Conservation (phyloP, 23 tunicate genomes). For the Phallusia fumigata region DNA sequence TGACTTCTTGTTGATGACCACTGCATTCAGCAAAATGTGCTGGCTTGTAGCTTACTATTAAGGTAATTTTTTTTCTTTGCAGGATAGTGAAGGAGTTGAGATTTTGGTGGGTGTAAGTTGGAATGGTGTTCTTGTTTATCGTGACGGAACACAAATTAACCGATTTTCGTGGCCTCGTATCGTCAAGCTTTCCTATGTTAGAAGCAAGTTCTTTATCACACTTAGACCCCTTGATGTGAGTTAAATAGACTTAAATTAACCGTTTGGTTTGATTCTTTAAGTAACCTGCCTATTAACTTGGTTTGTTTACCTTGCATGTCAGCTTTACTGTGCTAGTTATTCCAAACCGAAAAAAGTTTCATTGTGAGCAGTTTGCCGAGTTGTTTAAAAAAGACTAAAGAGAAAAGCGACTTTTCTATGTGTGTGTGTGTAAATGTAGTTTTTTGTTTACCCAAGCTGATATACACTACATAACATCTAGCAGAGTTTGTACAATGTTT, state of each 20-base stretch:
- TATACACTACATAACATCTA: too few species aligned
- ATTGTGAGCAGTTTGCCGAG: too few species aligned
- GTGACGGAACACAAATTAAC: conserved; percentile 61
- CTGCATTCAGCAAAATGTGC: too few species aligned
- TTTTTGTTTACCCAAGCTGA: too few species aligned
- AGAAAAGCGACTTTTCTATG: too few species aligned
- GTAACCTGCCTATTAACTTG: not conserved
- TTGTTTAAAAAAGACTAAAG: too few species aligned
- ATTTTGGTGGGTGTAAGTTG: conserved; percentile 75
- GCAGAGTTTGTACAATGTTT: too few species aligned
- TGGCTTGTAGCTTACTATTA: too few species aligned
- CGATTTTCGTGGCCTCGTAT: conserved; percentile 90
- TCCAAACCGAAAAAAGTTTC: too few species aligned
- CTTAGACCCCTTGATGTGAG: conserved; percentile 82
- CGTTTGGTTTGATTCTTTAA: not conserved
- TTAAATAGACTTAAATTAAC: not conserved
- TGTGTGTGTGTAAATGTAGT: too few species aligned
- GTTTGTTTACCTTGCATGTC: not conserved
- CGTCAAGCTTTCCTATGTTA: conserved; percentile 71
- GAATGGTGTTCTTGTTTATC: conserved; percentile 76
- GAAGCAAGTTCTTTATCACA: conserved; percentile 77
- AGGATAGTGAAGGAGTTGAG: conserved; percentile 73
- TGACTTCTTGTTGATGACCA: too few species aligned
- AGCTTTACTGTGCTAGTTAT: too few species aligned
- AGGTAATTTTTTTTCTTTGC: not conserved